Conservation (phyloP, 2,888 invertebrate species). For the Polydrusus cervinus region DNA sequence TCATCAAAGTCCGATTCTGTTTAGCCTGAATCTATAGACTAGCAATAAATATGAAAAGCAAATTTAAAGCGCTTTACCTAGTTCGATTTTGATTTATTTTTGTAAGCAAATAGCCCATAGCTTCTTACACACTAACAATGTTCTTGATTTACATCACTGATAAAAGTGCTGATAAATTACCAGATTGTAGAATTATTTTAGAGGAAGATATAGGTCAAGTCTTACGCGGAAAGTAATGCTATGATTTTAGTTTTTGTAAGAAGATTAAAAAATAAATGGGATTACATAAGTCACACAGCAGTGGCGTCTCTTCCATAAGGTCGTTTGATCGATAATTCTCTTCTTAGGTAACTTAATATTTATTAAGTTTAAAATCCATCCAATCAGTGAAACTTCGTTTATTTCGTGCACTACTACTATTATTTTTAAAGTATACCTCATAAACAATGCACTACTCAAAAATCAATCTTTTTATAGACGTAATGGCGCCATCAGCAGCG, state of each 20-base stretch:
- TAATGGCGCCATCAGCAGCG: too few relatives aligned
- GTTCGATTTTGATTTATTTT: conserved; percentile 42
- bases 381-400: too few relatives aligned
- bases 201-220: background rate
- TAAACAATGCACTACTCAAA: too few relatives aligned
- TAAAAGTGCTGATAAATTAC: conserved; percentile 26
- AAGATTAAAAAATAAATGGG: background rate
- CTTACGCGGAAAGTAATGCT: background rate
- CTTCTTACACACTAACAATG: conserved; percentile 23
- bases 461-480: too few relatives aligned
- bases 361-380: too few relatives aligned
- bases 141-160: conserved; percentile 28
- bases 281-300: too few relatives aligned
- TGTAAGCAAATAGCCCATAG: conserved; percentile 38
- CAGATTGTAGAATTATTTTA: conserved; percentile 8
- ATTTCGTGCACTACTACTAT: too few relatives aligned
- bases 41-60: conserved; percentile 41
- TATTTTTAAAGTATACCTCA: too few relatives aligned
- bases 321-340: too few relatives aligned
- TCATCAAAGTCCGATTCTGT: conserved; percentile 35
- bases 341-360: too few relatives aligned
- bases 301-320: too few relatives aligned
- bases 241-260: background rate
- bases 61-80: conserved; percentile 30
- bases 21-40: conserved; percentile 44